phyloP scores from a whole-genome alignment of 2,113 vertebrate species.

The Strix aluco region DNA sequence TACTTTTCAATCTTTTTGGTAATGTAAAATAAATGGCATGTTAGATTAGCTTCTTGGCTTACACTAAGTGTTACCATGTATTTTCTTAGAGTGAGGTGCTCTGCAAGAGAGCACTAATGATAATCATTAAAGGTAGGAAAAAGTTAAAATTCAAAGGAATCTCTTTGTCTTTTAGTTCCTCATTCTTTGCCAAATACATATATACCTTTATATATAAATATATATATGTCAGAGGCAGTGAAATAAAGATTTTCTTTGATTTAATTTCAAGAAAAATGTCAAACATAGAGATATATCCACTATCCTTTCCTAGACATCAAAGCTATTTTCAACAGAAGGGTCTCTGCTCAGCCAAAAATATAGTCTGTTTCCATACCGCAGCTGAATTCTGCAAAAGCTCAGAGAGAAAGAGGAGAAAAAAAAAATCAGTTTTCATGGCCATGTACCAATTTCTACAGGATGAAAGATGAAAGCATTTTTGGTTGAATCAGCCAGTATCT shows the following conservation, averaged over 20 bases:
- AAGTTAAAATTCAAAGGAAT: conserved; percentile 9
- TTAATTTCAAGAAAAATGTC: conserved; percentile 47
- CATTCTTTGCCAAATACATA: neutral
- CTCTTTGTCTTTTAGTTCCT: neutral
- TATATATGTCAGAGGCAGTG: neutral
- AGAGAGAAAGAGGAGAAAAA: neutral
- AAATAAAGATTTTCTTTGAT: conserved; percentile 43
- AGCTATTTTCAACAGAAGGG: conserved; percentile 62
- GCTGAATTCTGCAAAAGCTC: conserved; percentile 51
- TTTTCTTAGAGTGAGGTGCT: neutral
- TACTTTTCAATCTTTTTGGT: neutral
- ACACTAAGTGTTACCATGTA: neutral
- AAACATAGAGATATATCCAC: neutral
- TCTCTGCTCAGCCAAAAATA: conserved; percentile 57
- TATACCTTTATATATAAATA: neutral
- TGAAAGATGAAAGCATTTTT: conserved; percentile 62
- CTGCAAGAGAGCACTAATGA: neutral
- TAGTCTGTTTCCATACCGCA: conserved; percentile 50
- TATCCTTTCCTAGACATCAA: conserved; percentile 60
- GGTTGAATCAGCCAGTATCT: conserved; percentile 29
- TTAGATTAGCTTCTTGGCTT: neutral
- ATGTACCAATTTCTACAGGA: conserved; percentile 50
- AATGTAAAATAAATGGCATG: neutral
- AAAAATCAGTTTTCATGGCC: conserved; percentile 50
- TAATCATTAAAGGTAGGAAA: neutral